Evolutionary conservation across 2,797 vertebrate genomes (phyloP).

Genomic region (Pangasius macronema): DNA sequence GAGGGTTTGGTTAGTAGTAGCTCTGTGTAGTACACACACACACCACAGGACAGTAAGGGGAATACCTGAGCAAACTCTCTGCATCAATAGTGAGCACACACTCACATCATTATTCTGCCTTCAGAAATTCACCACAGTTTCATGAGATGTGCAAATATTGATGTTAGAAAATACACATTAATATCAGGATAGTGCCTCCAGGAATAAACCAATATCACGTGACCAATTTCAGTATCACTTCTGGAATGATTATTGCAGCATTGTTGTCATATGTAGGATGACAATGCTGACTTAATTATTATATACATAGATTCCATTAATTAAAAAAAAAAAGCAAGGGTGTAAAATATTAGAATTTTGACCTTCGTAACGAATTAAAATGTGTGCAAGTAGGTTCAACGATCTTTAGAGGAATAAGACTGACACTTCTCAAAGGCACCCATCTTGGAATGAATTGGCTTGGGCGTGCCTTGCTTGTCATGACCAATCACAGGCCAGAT

Average conservation of each 20-base stretch:
- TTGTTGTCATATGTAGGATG: not conserved
- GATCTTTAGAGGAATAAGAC: not conserved
- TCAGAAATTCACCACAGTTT: not conserved
- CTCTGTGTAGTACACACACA: not conserved
- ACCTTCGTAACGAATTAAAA: not conserved
- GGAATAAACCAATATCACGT: not conserved
- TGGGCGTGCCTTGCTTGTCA: too few relatives aligned
- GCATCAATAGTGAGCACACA: constrained; percentile 10
- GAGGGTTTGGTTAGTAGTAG: not conserved
- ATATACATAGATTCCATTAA: not conserved
- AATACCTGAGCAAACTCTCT: constrained; percentile 18
- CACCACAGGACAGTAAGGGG: not conserved
- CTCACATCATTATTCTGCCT: not conserved
- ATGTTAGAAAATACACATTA: not conserved
- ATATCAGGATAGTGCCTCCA: not conserved
- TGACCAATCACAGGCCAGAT: not conserved
- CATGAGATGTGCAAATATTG: not conserved
- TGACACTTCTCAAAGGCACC: not conserved
- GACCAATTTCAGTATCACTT: not conserved
- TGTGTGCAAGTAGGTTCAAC: not conserved
- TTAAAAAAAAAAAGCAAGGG: not conserved
- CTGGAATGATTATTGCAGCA: not conserved
- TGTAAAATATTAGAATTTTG: not conserved
- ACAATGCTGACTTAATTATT: not conserved
- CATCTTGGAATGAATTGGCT: not conserved